These are phyloP conservation scores for Melangyna quadrimaculata DNA, from an alignment of 2,888 invertebrate genomes.

Conservation along the genomic window DNA sequence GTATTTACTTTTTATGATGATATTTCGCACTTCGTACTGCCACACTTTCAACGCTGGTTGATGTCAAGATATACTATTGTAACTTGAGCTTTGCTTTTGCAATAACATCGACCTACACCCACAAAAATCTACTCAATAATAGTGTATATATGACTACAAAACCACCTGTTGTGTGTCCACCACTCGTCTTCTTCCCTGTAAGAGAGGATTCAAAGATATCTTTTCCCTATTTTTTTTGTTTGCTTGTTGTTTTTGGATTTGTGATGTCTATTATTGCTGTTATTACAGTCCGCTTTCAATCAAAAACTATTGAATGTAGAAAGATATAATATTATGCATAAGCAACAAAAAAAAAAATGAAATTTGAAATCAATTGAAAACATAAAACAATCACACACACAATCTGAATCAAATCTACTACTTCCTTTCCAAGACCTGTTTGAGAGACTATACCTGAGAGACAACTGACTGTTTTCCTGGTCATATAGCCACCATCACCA, in stretches of 20 bases:
- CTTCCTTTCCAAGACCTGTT: constrained; percentile 71
- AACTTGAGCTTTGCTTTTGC: constrained; percentile 55
- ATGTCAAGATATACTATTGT: constrained; percentile 1
- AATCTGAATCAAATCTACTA: constrained; percentile 50
- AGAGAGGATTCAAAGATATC: constrained; percentile 41
- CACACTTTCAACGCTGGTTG: constrained; percentile 61
- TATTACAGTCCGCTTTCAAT: constrained; percentile 50
- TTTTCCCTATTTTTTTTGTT: constrained; percentile 55
- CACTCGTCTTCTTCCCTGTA: constrained; percentile 73
- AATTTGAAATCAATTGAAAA: constrained; percentile 62
- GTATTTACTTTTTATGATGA: neutral
- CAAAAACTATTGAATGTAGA: constrained; percentile 20
- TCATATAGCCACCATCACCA: constrained; percentile 33
- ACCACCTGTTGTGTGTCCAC: constrained; percentile 66
- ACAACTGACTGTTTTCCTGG: constrained; percentile 42
- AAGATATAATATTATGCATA: neutral
- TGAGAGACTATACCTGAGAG: neutral
- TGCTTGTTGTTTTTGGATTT: neutral
- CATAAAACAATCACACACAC: constrained; percentile 57
- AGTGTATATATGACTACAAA: neutral
- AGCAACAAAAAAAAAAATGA: constrained; percentile 42
- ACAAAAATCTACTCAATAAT: neutral
- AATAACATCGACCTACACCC: constrained; percentile 69
- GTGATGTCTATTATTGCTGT: constrained; percentile 4
- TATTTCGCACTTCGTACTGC: constrained; percentile 23